Conservation (phyloP, 2,888 invertebrate species). For the Drosophila diplacantha region DNA sequence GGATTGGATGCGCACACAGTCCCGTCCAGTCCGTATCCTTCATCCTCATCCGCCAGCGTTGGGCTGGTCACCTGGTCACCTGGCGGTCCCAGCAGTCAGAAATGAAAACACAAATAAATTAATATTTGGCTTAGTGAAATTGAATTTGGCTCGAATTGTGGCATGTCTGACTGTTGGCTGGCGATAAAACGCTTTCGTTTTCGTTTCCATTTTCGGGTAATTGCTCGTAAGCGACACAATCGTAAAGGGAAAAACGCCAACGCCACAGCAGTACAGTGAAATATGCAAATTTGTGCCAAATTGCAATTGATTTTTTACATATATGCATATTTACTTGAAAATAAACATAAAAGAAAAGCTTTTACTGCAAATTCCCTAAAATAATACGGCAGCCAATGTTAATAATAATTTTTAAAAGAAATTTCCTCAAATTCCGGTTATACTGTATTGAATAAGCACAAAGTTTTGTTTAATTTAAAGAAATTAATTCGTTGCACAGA, state of each 20-base stretch:
- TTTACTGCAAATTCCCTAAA: neutral
- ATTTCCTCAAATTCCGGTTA: accelerated
- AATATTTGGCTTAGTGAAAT: conserved; percentile 71
- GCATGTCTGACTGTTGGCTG: conserved; percentile 52
- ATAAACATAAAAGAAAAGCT: neutral
- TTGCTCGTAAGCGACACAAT: conserved; percentile 71
- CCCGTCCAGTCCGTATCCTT: conserved; percentile 19
- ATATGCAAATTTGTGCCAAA: conserved; percentile 32
- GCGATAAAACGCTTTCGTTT: conserved; percentile 71
- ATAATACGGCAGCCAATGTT: neutral
- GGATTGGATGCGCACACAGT: conserved; percentile 48
- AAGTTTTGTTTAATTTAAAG: neutral
- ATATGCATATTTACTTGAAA: conserved; percentile 1
- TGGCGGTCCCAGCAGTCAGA: conserved; percentile 51
- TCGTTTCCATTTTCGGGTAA: conserved; percentile 66
- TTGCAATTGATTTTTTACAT: conserved; percentile 24
- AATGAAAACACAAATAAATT: conserved; percentile 72
- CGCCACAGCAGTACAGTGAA: conserved; percentile 22
- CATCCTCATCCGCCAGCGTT: conserved; percentile 16
- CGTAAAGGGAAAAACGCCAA: conserved; percentile 59
- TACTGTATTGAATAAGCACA: neutral
- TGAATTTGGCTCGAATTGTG: conserved; percentile 65
- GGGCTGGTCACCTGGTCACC: conserved; percentile 56
- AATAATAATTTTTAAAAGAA: neutral
- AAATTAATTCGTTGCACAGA: neutral